Conservation (phyloP, 2,888 invertebrate species). For the Drosophila histrio region DNA sequence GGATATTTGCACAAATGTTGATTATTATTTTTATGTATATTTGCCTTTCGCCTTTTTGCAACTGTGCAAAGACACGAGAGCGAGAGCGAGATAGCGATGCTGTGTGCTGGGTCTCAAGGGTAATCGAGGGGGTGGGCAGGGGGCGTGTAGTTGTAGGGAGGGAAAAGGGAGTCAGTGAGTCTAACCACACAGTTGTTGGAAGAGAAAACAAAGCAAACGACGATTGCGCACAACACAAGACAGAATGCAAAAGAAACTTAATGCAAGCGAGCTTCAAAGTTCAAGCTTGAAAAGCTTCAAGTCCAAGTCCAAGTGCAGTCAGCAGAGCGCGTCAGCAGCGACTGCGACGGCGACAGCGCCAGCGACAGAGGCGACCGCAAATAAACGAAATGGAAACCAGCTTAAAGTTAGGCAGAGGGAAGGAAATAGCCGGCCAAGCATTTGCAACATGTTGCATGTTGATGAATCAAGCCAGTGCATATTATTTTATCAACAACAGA, state of each 20-base stretch:
- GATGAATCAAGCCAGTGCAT: too few relatives aligned
- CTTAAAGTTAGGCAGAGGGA: background rate
- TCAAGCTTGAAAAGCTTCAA: constrained; percentile 20
- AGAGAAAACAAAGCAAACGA: constrained; percentile 8
- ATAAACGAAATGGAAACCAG: constrained; percentile 54
- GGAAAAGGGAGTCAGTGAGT: background rate
- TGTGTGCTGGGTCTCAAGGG: background rate
- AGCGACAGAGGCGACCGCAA: constrained; percentile 40
- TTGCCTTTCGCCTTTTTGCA: constrained; percentile 15
- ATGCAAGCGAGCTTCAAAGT: constrained; percentile 29
- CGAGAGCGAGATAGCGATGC: background rate
- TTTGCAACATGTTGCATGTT: too few relatives aligned
- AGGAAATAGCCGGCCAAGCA: too few relatives aligned
- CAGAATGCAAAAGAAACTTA: background rate
- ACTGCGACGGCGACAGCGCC: background rate
- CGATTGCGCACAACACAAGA: constrained; percentile 7
- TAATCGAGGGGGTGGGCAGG: background rate
- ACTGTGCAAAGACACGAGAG: constrained; percentile 38
- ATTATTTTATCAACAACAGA: too few relatives aligned
- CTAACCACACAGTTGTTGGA: background rate
- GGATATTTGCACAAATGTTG: constrained; percentile 35
- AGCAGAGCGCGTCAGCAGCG: constrained; percentile 28
- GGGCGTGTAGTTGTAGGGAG: too few relatives aligned
- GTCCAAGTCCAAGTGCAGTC: constrained; percentile 51
- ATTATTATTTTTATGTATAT: constrained; percentile 17